Percentiles rank a stretch among this genome's conserved stretches.
Conservation (phyloP, 2,888 invertebrate genomes). For the Drosophila monieri region DNA sequence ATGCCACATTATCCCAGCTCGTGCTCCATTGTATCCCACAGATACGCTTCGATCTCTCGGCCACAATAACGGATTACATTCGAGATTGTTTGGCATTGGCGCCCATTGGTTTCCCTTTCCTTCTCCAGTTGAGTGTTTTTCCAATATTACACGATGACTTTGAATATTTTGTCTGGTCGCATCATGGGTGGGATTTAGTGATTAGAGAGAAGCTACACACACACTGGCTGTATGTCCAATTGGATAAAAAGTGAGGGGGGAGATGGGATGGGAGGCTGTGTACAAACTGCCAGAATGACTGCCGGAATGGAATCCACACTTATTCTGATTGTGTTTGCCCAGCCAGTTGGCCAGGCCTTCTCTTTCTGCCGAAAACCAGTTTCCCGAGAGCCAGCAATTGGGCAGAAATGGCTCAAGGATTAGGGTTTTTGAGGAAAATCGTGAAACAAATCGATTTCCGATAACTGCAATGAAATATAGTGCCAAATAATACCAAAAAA, state of each 20-base stretch:
- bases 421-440: background rate
- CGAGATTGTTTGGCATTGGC: conserved; percentile 75
- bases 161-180: conserved; percentile 66
- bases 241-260: background rate
- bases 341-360: conserved; percentile 1
- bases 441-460: no score
- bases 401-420: conserved; percentile 5
- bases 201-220: conserved; percentile 67
- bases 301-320: conserved; percentile 52
- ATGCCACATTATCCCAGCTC: conserved; percentile 59
- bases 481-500: background rate
- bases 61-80: conserved; percentile 75
- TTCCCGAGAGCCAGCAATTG: conserved; percentile 23
- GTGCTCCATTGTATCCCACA: conserved; percentile 40
- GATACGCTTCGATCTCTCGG: conserved; percentile 45
- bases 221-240: background rate
- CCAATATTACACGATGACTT: conserved; percentile 78
- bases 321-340: conserved; percentile 72
- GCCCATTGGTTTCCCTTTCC: no score
- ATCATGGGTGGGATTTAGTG: conserved; percentile 79
- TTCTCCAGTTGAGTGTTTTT: conserved; percentile 48
- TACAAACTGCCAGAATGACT: conserved; percentile 31
- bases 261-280: conserved; percentile 60
- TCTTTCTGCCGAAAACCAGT: conserved; percentile 27
- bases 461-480: no score